phyloP scores from a whole-genome alignment of 2,113 vertebrate genomes.

The Psilopogon haemacephalus region DNA sequence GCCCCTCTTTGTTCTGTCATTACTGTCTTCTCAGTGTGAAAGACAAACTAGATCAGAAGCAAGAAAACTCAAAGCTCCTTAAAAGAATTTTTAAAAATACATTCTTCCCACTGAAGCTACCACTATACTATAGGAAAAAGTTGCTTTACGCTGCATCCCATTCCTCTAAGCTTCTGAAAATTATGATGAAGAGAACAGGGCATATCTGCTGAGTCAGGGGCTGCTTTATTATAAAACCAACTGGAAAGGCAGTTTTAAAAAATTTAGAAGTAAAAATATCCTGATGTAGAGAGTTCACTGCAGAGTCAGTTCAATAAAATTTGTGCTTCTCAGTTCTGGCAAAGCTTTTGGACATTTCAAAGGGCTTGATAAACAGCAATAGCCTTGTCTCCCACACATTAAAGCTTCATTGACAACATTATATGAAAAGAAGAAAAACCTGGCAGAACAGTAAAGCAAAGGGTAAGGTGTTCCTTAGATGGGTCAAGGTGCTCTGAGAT shows the following conservation, averaged over 20 bases:
- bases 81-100: neutral
- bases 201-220: constrained; percentile 44
- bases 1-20: neutral
- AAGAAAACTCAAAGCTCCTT: neutral
- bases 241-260: too few relatives aligned
- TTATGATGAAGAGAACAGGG: neutral
- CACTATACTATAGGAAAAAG: neutral
- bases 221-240: constrained; percentile 17
- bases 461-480: constrained; percentile 76
- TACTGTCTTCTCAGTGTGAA: neutral
- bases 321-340: constrained; percentile 42
- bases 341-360: constrained; percentile 70
- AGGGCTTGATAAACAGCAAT: constrained; percentile 77
- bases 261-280: neutral
- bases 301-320: constrained; percentile 67
- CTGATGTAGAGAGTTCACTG: constrained; percentile 51
- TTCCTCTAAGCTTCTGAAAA: neutral
- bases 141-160: neutral
- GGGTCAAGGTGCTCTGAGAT: constrained; percentile 80
- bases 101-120: neutral
- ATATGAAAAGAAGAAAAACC: constrained; percentile 67
- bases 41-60: neutral
- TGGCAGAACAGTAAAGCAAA: constrained; percentile 65
- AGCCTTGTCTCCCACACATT: constrained; percentile 75
- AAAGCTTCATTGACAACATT: constrained; percentile 51